phyloP scores from a whole-genome alignment of 2,797 vertebrate genomes.

The Sphenopsis melanotis region DNA sequence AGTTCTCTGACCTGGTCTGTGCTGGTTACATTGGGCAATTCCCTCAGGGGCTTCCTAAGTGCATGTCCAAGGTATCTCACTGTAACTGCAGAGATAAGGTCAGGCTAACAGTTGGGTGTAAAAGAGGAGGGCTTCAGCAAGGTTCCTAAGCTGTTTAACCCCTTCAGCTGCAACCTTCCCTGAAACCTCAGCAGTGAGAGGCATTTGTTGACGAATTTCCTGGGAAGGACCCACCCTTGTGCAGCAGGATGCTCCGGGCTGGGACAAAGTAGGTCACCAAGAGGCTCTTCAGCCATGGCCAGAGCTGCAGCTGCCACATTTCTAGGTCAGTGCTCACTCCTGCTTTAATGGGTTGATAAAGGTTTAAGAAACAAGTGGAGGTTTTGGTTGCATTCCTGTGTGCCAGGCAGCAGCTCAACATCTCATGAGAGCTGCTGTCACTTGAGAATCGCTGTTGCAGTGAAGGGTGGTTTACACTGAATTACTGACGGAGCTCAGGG shows the following conservation, averaged over 20 bases:
- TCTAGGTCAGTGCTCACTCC: slow-evolving; percentile 49
- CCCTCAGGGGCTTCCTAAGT: background rate
- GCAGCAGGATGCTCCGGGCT: background rate
- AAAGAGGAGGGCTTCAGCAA: background rate
- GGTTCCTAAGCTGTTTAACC: background rate
- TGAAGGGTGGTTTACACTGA: background rate
- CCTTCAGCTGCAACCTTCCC: background rate
- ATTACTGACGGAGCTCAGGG: background rate
- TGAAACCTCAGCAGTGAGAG: background rate
- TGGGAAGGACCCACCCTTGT: background rate
- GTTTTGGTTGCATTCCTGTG: background rate
- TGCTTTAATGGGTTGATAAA: background rate
- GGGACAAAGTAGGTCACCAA: slow-evolving; percentile 43
- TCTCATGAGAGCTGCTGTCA: background rate
- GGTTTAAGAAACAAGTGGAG: background rate
- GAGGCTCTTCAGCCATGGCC: background rate
- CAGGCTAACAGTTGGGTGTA: background rate
- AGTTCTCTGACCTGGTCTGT: background rate
- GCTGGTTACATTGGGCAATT: background rate
- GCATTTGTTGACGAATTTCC: background rate
- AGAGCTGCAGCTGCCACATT: background rate
- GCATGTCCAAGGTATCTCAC: background rate
- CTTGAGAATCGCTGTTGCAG: accelerated
- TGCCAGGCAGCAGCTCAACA: background rate
- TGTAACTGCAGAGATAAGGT: background rate